Percentiles rank a stretch among this genome's conserved stretches.
These are phyloP conservation scores for Macropodus opercularis DNA, from an alignment of 2,797 vertebrate genomes.

Conservation along the genomic window DNA sequence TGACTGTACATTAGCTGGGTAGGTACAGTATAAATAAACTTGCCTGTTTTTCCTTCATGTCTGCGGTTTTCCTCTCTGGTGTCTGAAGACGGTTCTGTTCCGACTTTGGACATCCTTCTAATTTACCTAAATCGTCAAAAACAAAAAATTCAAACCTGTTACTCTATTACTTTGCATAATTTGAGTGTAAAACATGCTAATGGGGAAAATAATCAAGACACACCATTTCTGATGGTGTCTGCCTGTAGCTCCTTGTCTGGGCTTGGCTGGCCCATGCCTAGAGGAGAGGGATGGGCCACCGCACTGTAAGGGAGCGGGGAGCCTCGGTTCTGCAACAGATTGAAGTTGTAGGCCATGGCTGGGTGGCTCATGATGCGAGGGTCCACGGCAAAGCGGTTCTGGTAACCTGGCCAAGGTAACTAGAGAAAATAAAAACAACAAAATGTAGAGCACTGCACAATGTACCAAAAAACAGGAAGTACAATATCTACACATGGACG, in stretches of 20 bases:
- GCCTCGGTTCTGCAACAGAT: slow-evolving; percentile 92
- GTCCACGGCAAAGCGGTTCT: slow-evolving; percentile 96
- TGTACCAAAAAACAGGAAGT: background rate
- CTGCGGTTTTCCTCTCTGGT: slow-evolving; percentile 90
- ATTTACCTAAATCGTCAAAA: slow-evolving; percentile 85
- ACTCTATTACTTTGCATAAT: background rate
- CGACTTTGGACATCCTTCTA: slow-evolving; percentile 87
- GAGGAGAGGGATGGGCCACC: slow-evolving; percentile 91
- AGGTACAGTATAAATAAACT: slow-evolving; percentile 7
- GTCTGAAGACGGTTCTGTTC: slow-evolving; percentile 93
- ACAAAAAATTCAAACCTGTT: background rate
- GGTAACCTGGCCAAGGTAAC: slow-evolving; percentile 97
- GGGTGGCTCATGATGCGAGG: slow-evolving; percentile 96
- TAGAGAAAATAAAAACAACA: slow-evolving; percentile 51
- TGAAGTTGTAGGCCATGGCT: slow-evolving; percentile 97
- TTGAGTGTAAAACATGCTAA: background rate
- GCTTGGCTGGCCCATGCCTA: slow-evolving; percentile 87
- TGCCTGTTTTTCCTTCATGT: slow-evolving; percentile 92
- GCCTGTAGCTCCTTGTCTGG: slow-evolving; percentile 92
- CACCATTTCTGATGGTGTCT: slow-evolving; percentile 90
- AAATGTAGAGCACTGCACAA: background rate
- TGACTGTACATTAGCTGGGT: background rate
- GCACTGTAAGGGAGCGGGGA: slow-evolving; percentile 93
- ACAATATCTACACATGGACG: background rate
- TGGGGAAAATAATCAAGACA: slow-evolving; percentile 50